phyloP scores from a whole-genome alignment of 2,888 invertebrate species.

The Chrysodeixis includens region DNA sequence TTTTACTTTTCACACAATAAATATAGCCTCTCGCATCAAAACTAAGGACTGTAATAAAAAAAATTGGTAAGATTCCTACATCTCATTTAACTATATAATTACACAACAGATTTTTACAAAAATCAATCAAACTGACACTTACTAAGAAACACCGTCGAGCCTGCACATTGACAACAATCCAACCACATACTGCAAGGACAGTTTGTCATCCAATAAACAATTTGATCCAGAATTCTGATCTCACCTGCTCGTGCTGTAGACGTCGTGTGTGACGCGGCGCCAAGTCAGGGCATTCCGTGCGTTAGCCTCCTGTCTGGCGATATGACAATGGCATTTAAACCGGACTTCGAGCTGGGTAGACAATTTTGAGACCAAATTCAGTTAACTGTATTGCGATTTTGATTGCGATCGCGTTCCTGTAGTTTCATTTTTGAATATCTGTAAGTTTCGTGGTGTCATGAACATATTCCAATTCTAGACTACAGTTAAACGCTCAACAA shows the following conservation, averaged over 20 bases:
- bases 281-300: background rate
- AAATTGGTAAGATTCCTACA: too few species aligned
- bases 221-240: background rate
- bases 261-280: background rate
- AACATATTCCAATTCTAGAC: too few species aligned
- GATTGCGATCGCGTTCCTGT: background rate
- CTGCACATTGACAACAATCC: background rate
- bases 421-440: background rate
- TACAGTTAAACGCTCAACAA: too few species aligned
- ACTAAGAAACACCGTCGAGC: too few species aligned
- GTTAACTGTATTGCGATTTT: background rate
- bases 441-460: background rate
- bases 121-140: too few species aligned
- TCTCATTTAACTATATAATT: too few species aligned
- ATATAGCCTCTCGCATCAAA: too few species aligned
- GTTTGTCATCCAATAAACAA: background rate
- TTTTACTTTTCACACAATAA: too few species aligned
- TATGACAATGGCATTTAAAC: constrained; percentile 6
- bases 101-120: too few species aligned
- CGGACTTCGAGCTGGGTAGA: background rate
- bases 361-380: constrained; percentile 2
- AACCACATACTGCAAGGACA: background rate
- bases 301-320: background rate
- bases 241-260: background rate
- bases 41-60: too few species aligned